Conservation (phyloP, 2,113 vertebrate genomes). For the Labeo catla region DNA sequence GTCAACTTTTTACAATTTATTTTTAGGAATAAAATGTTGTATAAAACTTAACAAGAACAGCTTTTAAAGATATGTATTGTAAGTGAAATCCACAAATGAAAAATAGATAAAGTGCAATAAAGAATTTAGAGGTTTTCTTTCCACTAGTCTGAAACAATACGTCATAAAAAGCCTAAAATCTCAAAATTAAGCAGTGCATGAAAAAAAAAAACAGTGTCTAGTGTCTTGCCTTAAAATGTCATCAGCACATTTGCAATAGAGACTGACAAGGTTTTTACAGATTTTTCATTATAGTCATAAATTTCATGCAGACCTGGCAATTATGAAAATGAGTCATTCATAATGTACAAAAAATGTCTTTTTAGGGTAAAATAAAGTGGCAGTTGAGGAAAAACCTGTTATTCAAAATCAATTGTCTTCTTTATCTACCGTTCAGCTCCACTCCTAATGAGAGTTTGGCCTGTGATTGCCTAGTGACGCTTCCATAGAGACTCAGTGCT, state of each 20-base stretch:
- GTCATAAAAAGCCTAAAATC: background rate
- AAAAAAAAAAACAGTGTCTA: background rate
- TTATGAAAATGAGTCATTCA: conserved; percentile 17
- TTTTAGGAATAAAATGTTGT: no score
- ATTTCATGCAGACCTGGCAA: background rate
- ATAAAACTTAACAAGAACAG: no score
- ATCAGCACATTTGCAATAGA: background rate
- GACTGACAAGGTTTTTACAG: background rate
- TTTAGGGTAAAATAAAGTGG: conserved; percentile 24
- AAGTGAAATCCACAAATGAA: no score
- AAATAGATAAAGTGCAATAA: background rate
- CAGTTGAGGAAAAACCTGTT: conserved; percentile 41
- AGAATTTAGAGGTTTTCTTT: background rate
- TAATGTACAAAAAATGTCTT: conserved; percentile 24
- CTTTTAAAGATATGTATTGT: no score
- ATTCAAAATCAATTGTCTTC: conserved; percentile 38
- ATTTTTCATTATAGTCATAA: background rate
- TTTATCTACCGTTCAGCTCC: conserved; percentile 77
- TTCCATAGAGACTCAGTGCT: conserved; percentile 87
- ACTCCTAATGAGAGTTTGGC: conserved; percentile 91
- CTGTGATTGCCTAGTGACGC: conserved; percentile 83
- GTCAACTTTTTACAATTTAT: no score
- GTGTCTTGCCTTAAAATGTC: background rate
- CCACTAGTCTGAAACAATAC: background rate
- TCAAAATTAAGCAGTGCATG: background rate